A percentile compares a stretch with the other conserved stretches of the same genome.
These are phyloP conservation scores for Peromyscus attwateri DNA, from an alignment of 2,797 vertebrate genomes.

Conservation along the genomic window DNA sequence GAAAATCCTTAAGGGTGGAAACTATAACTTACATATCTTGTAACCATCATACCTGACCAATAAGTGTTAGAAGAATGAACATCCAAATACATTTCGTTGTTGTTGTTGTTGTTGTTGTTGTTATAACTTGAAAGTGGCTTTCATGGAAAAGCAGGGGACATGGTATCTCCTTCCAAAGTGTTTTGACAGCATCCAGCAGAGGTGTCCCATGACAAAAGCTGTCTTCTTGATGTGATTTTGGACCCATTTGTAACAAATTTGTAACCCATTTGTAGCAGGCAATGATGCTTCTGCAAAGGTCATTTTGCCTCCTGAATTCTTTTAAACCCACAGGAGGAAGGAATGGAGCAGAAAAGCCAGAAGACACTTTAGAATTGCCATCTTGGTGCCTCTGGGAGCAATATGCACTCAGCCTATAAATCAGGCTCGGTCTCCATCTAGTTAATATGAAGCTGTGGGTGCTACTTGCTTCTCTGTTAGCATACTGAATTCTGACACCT, in stretches of 20 bases:
- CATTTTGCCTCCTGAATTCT: neutral
- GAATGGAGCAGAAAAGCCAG: neutral
- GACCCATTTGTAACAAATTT: neutral
- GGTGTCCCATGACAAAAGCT: neutral
- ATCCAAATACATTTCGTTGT: neutral
- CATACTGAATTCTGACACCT: conserved; percentile 35
- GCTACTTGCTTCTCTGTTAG: neutral
- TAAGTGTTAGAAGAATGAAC: neutral
- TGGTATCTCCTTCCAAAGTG: neutral
- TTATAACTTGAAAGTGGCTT: neutral
- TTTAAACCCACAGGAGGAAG: neutral
- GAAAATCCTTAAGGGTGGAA: neutral
- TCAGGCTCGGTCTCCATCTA: conserved; percentile 21
- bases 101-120: neutral
- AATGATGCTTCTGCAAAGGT: neutral
- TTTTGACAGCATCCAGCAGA: neutral
- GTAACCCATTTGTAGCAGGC: neutral
- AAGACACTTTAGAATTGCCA: neutral
- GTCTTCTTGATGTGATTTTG: neutral
- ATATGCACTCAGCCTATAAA: neutral
- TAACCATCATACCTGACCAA: neutral
- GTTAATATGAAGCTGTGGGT: neutral
- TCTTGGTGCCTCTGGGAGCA: conserved; percentile 38
- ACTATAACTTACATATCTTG: neutral
- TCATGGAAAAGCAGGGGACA: neutral